Conservation (phyloP, 2,888 invertebrate species). For the Seira musarum region DNA sequence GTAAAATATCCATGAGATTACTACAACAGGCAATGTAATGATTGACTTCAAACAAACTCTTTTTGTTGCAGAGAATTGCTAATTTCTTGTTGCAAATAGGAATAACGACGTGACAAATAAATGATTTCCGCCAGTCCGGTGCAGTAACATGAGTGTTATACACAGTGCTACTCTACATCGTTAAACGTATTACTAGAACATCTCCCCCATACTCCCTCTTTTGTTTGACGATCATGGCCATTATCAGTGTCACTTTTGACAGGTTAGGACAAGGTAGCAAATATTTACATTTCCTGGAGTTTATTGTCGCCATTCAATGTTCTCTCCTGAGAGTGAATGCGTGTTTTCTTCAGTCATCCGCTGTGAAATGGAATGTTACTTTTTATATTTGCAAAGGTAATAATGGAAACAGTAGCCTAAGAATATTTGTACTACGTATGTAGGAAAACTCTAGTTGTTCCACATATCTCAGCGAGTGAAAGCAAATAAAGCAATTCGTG, state of each 20-base stretch:
- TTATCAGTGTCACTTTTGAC: conserved; percentile 15
- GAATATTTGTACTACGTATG: too few relatives aligned
- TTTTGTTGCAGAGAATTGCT: background rate
- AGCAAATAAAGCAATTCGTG: too few relatives aligned
- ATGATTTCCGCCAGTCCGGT: background rate
- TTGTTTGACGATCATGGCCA: background rate
- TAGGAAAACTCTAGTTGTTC: too few relatives aligned
- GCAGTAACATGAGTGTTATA: too few relatives aligned
- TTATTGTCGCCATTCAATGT: background rate
- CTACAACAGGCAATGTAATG: too few relatives aligned
- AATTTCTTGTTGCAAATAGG: conserved; percentile 6
- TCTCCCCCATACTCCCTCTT: background rate
- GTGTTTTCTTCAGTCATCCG: conserved; percentile 1
- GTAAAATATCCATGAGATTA: background rate
- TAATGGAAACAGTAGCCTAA: too few relatives aligned
- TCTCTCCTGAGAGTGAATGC: background rate
- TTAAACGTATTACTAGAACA: background rate
- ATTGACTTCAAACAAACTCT: too few relatives aligned
- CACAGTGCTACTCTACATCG: too few relatives aligned
- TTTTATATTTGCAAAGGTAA: too few relatives aligned
- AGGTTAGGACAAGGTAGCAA: conserved; percentile 8
- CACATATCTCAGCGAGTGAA: too few relatives aligned
- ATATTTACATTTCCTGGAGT: conserved; percentile 15
- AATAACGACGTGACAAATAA: background rate
- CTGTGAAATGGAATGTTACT: background rate